Evolutionary conservation across 2,888 invertebrate genomes (phyloP), one percentile per base, ranked within the genome.

Genomic region (Eristalis pertinax): DNA sequence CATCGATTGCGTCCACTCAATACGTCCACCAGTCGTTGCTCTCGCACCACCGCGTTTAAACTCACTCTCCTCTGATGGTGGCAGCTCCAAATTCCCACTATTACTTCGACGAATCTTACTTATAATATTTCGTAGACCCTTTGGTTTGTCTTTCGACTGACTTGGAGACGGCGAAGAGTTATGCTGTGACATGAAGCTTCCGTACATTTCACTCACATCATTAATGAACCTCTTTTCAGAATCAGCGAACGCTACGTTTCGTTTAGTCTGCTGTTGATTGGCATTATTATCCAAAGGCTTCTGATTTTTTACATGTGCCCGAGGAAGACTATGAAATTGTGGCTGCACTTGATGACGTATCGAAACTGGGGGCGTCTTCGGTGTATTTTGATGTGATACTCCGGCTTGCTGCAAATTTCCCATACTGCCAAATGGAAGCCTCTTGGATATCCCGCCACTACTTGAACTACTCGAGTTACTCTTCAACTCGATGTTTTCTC

Each of bases 401-500:
- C 73, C 79, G 32, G 75, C 64, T 65, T 92, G 92, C 58, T 91
- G 91, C 3, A 93, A 90, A 76, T 92, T 93, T 13, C 92, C 92
- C 89, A 93, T 90, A 73, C 93, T 93, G 13, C 93, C 93, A 80
- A 91, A 92, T 0, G 92, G 90, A 10, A 85, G 10, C 93, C 91
- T 5, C 93, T 93, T 78, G 90, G 89, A 10, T 91, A 86, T 4
- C 15, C 24, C 75, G 35, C 92, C 80, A 79, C 89, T 86, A 78
- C 90, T 89, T 67, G 90, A 90, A 84, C 90, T 93, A 89, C 91
- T 92, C 70, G 92, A 93, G 89, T 91, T 93, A 76, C 91, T 93
- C 75, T 96, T 95, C 72, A 98, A 94, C 90, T 98, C 97, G 73
- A 96, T 92, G 90, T 98, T 96, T 89, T 99, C 98, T 80, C 97